Evolutionary conservation across 2,888 invertebrate species (phyloP).

Genomic region (Lissocephala sabroskyi): DNA sequence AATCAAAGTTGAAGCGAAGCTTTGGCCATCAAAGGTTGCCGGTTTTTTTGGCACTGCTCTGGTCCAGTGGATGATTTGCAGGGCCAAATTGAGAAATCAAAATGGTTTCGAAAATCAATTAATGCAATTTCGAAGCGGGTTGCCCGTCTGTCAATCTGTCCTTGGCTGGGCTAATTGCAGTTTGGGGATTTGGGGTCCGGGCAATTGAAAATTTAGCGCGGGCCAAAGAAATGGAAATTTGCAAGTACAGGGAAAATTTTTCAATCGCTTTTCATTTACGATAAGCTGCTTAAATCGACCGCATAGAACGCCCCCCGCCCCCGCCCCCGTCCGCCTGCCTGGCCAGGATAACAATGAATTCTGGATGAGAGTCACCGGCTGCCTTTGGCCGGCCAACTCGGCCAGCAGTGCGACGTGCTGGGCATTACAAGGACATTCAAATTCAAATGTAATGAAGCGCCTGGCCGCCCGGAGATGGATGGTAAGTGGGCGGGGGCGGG

Average conservation of each 20-base stretch:
- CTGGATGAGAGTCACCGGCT: no score
- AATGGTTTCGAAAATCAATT: conserved; percentile 52
- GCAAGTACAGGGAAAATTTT: conserved; percentile 24
- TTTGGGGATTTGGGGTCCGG: conserved; percentile 1
- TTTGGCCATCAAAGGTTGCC: conserved; percentile 16
- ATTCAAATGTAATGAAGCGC: conserved; percentile 21
- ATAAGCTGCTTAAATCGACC: conserved; percentile 63
- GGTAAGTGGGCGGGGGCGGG: background rate
- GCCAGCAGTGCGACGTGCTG: conserved; percentile 39
- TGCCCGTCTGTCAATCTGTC: no score
- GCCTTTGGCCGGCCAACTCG: no score
- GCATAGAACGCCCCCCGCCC: no score
- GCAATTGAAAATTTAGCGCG: conserved; percentile 30
- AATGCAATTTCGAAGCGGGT: no score
- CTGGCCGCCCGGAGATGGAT: background rate
- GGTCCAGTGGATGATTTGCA: no score
- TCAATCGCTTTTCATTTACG: conserved; percentile 49
- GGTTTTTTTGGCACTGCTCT: no score
- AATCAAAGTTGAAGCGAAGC: conserved; percentile 49
- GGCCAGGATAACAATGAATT: no score
- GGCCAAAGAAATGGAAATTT: no score
- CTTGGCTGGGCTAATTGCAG: no score
- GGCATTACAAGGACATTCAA: conserved; percentile 53
- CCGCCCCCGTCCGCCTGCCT: no score
- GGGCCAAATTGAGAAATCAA: conserved; percentile 32